These are phyloP conservation scores for Lathronympha strigana DNA, from an alignment of 2,888 invertebrate genomes.

Conservation along the genomic window DNA sequence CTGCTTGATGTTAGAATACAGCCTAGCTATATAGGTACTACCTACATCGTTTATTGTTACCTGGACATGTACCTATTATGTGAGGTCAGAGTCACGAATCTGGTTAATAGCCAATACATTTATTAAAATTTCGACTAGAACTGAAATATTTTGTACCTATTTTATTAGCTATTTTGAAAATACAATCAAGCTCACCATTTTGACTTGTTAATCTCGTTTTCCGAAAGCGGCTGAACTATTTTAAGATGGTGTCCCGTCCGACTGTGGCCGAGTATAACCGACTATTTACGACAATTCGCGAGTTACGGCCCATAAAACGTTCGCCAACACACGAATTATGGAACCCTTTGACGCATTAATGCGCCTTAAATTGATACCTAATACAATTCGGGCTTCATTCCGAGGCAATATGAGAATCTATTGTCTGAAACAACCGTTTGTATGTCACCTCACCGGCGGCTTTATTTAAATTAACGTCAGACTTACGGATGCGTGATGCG, in stretches of 20 bases:
- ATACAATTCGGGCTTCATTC: conserved; percentile 43
- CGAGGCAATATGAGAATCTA: conserved; percentile 25
- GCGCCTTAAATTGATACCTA: conserved; percentile 66
- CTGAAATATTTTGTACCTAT: neutral
- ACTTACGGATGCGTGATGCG: conserved; percentile 19
- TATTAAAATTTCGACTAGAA: too few species aligned
- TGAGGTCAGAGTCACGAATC: too few species aligned
- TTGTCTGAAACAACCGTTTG: conserved; percentile 30
- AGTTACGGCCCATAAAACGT: conserved; percentile 71
- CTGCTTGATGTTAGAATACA: too few species aligned
- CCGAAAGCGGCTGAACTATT: conserved; percentile 61
- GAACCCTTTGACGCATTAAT: conserved; percentile 64
- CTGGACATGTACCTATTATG: neutral
- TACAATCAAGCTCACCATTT: neutral
- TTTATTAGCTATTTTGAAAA: neutral
- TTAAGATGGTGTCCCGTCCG: conserved; percentile 68
- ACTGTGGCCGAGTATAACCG: conserved; percentile 56
- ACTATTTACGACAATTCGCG: conserved; percentile 67
- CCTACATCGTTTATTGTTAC: neutral
- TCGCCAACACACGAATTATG: conserved; percentile 61
- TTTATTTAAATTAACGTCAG: conserved; percentile 25
- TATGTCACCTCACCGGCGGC: conserved; percentile 23
- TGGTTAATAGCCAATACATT: neutral
- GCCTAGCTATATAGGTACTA: neutral
- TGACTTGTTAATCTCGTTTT: conserved; percentile 47